A percentile compares a stretch with the other conserved stretches of the same genome.
phyloP scores from a whole-genome alignment of 2,113 vertebrate species.

The Cyprinodon brontotheroides region DNA sequence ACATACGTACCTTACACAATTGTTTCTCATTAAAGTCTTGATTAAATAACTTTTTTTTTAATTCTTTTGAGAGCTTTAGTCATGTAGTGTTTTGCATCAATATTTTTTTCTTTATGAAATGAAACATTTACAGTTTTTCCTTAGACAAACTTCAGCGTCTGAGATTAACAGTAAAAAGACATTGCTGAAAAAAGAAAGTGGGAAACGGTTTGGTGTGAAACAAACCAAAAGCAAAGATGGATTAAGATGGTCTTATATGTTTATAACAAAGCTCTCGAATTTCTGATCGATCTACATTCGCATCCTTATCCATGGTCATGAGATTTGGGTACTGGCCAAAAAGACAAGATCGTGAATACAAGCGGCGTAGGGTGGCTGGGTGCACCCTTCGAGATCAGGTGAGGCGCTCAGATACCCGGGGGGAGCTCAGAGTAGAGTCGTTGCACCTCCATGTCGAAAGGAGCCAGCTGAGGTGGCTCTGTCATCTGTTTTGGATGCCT shows the following conservation, averaged over 20 bases:
- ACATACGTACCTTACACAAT: conserved; percentile 3
- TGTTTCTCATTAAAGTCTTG: conserved; percentile 17
- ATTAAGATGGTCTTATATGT: background rate
- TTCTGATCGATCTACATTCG: no score
- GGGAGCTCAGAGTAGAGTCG: no score
- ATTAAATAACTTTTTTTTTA: conserved; percentile 8
- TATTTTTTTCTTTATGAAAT: background rate
- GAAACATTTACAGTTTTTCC: background rate
- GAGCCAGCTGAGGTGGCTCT: no score
- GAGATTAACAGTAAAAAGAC: conserved; percentile 28
- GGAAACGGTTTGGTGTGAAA: background rate
- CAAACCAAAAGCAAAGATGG: background rate
- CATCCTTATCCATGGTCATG: no score
- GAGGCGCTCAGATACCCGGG: no score
- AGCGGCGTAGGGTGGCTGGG: no score
- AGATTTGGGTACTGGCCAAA: no score
- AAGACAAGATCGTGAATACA: no score
- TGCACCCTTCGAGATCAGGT: no score
- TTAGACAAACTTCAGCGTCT: conserved; percentile 31
- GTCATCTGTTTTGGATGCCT: no score
- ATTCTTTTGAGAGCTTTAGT: conserved; percentile 2
- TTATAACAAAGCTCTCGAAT: no score
- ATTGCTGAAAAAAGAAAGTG: conserved; percentile 12
- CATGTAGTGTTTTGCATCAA: conserved; percentile 1
- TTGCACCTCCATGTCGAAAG: no score